Evolutionary conservation across 2,888 invertebrate species (phyloP).

Genomic region (Tetrapedia diversipes): DNA sequence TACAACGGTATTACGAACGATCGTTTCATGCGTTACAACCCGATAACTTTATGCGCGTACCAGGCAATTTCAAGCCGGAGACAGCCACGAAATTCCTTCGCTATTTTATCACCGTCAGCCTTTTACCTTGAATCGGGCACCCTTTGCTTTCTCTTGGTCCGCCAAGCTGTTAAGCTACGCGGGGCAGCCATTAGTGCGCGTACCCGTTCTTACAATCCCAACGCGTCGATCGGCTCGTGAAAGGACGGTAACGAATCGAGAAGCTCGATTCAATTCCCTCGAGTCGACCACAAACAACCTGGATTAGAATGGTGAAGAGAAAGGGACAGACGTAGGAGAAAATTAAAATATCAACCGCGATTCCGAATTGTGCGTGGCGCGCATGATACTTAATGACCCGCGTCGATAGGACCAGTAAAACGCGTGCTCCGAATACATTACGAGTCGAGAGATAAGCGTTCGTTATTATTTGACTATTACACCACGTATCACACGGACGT

Average conservation of each 20-base stretch:
- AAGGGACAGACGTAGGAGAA: neutral
- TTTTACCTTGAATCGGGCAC: too few relatives aligned
- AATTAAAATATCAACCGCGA: constrained; percentile 50
- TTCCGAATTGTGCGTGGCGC: constrained; percentile 47
- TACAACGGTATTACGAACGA: too few relatives aligned
- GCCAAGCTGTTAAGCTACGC: too few relatives aligned
- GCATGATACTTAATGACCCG: constrained; percentile 39
- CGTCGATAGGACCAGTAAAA: constrained; percentile 64
- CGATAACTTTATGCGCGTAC: too few relatives aligned
- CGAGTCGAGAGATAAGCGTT: constrained; percentile 62
- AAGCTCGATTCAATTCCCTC: neutral
- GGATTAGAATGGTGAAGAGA: neutral
- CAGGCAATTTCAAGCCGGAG: too few relatives aligned
- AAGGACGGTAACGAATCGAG: neutral
- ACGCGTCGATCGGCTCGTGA: neutral
- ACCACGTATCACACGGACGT: constrained; percentile 43
- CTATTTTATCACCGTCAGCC: neutral
- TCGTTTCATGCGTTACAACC: too few relatives aligned
- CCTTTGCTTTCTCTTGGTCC: neutral
- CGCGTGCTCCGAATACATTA: constrained; percentile 70
- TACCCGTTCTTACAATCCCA: neutral
- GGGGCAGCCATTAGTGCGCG: neutral
- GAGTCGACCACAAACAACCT: neutral
- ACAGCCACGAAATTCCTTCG: neutral
- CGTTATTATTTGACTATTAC: constrained; percentile 66